Evolutionary conservation across 2,113 vertebrate species (phyloP).

Genomic region (Menidia beryllina): DNA sequence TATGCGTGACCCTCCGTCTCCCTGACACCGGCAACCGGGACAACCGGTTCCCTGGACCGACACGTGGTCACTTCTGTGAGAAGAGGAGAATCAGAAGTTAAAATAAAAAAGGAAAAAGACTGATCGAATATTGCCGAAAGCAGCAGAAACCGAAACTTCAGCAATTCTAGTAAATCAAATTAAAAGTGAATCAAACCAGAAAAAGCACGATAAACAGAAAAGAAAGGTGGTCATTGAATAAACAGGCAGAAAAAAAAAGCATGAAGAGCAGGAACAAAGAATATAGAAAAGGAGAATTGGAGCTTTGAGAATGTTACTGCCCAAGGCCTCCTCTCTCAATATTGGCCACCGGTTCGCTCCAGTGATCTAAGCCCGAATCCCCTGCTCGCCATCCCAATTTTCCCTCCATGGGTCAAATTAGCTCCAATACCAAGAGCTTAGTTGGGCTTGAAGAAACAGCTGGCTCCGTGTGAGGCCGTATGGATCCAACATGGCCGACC

Average conservation of each 20-base stretch:
- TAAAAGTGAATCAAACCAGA: neutral
- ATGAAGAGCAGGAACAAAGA: neutral
- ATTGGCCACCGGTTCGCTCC: constrained; percentile 57
- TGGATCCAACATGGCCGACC: constrained; percentile 64
- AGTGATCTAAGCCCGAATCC: constrained; percentile 69
- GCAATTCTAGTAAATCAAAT: neutral
- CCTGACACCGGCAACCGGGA: constrained; percentile 63
- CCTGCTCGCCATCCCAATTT: constrained; percentile 57
- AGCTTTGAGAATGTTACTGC: constrained; percentile 43
- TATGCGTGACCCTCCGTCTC: constrained; percentile 77
- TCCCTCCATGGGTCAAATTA: constrained; percentile 72
- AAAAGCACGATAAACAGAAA: neutral
- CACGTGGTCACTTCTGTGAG: constrained; percentile 41
- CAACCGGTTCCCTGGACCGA: constrained; percentile 50
- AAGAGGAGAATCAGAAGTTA: neutral
- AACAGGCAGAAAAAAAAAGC: neutral
- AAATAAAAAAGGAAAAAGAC: neutral
- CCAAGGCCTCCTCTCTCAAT: constrained; percentile 24
- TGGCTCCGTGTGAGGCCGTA: constrained; percentile 68
- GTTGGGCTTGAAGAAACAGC: constrained; percentile 72
- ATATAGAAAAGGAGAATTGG: neutral
- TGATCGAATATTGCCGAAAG: neutral
- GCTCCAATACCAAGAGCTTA: constrained; percentile 74
- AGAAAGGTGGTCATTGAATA: no score
- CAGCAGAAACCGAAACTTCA: neutral